Percentiles rank a stretch among this genome's conserved stretches.
Conservation (phyloP, 1,140 invertebrate species). For the Leucophenga varia region DNA sequence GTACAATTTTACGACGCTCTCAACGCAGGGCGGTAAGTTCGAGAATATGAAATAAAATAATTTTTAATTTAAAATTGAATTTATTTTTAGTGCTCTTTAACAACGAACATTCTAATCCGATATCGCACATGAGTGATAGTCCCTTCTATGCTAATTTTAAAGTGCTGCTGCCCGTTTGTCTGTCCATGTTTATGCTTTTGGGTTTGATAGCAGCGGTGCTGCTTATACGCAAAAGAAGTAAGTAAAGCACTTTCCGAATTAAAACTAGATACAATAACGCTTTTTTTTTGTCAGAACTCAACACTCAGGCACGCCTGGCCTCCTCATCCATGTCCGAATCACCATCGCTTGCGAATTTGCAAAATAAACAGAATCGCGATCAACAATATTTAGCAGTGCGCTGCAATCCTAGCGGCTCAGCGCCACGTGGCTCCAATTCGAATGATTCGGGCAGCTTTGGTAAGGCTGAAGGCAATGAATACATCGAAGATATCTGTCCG, state of each 20-base stretch:
- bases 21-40: conserved; percentile 68
- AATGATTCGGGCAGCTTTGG: conserved; percentile 59
- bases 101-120: conserved; percentile 63
- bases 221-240: conserved; percentile 67
- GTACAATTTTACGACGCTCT: conserved; percentile 85
- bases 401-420: conserved; percentile 54
- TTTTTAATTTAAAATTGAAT: conserved; percentile 4
- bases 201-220: conserved; percentile 64
- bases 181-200: conserved; percentile 68
- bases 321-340: conserved; percentile 61
- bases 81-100: conserved; percentile 55
- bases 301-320: conserved; percentile 42
- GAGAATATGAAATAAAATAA: neutral
- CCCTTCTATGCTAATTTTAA: conserved; percentile 71
- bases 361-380: conserved; percentile 74
- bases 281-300: conserved; percentile 27
- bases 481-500: conserved; percentile 87
- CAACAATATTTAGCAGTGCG: conserved; percentile 70
- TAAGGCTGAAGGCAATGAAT: conserved; percentile 66
- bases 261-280: neutral
- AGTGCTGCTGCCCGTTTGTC: conserved; percentile 67
- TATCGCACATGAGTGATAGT: conserved; percentile 63
- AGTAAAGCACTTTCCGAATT: conserved; percentile 53
- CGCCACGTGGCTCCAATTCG: conserved; percentile 57
- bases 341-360: conserved; percentile 70